Evolutionary conservation across 1,140 invertebrate species (phyloP).

Genomic region (Zeugodacus cucurbitae): DNA sequence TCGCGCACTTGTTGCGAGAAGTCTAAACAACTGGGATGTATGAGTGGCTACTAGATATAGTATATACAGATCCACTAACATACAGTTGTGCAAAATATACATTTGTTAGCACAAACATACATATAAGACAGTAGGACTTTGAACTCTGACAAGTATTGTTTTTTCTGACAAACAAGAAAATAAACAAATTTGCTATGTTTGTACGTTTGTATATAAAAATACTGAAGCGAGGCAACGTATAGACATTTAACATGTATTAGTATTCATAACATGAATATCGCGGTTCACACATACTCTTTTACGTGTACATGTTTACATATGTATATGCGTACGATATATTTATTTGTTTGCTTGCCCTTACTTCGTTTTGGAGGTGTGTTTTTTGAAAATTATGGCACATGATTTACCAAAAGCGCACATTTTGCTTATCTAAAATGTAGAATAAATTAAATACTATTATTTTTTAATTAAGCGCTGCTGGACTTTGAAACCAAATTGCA

Average conservation of each 20-base stretch:
- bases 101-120: background rate
- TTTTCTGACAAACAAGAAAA: background rate
- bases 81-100: background rate
- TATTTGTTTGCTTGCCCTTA: no score
- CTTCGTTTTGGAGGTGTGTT: no score
- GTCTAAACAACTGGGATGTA: background rate
- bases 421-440: no score
- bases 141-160: slow-evolving; percentile 9
- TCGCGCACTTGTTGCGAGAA: background rate
- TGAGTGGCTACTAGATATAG: background rate
- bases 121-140: background rate
- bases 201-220: background rate
- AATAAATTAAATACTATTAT: no score
- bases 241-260: background rate
- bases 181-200: background rate
- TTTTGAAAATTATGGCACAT: no score
- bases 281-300: background rate
- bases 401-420: no score
- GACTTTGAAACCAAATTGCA: no score
- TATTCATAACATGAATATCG: background rate
- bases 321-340: background rate
- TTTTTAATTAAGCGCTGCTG: no score
- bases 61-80: background rate
- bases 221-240: background rate
- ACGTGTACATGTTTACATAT: background rate